phyloP scores from a whole-genome alignment of 2,113 vertebrate species.

The Brienomyrus brachyistius region DNA sequence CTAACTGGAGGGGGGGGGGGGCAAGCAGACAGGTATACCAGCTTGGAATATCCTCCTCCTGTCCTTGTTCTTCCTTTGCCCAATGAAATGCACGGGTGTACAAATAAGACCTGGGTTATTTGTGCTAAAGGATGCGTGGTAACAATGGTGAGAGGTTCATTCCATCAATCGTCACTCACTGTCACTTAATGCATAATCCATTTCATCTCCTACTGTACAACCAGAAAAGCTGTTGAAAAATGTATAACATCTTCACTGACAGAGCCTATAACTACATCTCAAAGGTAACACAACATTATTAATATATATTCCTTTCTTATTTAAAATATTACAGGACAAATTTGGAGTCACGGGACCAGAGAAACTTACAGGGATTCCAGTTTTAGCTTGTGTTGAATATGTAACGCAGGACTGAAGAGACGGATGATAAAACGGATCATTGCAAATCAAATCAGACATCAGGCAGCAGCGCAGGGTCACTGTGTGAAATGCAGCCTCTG shows the following conservation, averaged over 20 bases:
- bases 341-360: neutral
- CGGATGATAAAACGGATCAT: neutral
- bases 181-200: neutral
- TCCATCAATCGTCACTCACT: neutral
- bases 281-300: neutral
- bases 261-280: neutral
- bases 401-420: neutral
- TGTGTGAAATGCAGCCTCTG: neutral
- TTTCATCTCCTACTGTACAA: neutral
- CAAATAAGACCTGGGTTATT: constrained; percentile 11
- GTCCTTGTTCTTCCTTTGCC: constrained; percentile 1
- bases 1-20: neutral
- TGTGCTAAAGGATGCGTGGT: neutral
- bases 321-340: neutral
- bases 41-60: constrained; percentile 4
- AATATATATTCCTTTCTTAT: neutral
- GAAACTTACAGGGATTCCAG: neutral
- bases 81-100: constrained; percentile 10
- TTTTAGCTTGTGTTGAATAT: neutral
- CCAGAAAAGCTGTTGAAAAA: neutral
- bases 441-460: neutral
- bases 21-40: neutral
- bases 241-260: neutral
- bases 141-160: neutral
- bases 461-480: neutral